A percentile compares a stretch with the other conserved stretches of the same genome.
Evolutionary conservation across 2,888 invertebrate genomes (phyloP).

Genomic region (Drosophila seclusa): DNA sequence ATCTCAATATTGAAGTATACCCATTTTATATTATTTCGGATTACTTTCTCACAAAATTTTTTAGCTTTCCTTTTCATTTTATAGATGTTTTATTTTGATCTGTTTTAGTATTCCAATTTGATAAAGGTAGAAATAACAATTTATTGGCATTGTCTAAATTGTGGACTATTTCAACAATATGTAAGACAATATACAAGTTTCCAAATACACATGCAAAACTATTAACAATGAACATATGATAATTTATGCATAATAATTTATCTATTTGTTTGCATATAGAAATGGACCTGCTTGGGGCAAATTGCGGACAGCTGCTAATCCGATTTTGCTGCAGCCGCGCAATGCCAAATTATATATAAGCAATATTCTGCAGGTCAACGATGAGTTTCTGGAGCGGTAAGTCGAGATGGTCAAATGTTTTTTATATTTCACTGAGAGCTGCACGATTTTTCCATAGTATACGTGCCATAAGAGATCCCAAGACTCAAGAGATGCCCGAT

Average conservation of each 20-base stretch:
- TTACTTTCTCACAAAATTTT: neutral
- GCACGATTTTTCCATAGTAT: conserved; percentile 76
- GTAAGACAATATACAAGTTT: neutral
- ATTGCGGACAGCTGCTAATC: conserved; percentile 89
- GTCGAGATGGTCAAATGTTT: neutral
- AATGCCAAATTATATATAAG: conserved; percentile 86
- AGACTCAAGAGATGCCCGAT: conserved; percentile 82
- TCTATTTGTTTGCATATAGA: conserved; percentile 79
- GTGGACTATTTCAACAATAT: neutral
- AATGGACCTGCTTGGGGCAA: conserved; percentile 89
- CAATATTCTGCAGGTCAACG: conserved; percentile 86
- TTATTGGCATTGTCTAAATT: neutral
- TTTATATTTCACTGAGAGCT: neutral
- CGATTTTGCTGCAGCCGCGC: conserved; percentile 88
- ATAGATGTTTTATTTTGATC: neutral
- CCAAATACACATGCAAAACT: neutral
- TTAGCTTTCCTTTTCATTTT: neutral
- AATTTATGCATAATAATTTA: neutral
- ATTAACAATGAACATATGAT: neutral
- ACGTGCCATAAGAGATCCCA: conserved; percentile 74
- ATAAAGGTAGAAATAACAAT: neutral
- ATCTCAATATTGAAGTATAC: neutral
- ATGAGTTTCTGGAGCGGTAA: conserved; percentile 82
- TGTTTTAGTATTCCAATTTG: neutral
- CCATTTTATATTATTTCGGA: neutral